Evolutionary conservation across 2,113 vertebrate species (phyloP), one percentile per base, ranked within the genome.

Genomic region (Syngnathus floridae): DNA sequence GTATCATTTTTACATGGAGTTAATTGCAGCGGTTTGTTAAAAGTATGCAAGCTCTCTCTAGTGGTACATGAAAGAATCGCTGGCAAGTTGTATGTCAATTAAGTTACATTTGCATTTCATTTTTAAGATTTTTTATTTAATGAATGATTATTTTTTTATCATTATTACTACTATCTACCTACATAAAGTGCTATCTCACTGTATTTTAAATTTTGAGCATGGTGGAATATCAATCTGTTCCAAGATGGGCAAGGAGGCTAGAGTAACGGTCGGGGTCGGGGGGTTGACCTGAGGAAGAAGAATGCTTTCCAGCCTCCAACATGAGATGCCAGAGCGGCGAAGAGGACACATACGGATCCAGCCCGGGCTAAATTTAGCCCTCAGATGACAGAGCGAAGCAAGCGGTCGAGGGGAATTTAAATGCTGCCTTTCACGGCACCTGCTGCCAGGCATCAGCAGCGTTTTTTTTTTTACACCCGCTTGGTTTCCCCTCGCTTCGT

Each of bases 361-460:
- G 64, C 66, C 68, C 4, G 0, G 36, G 62, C 71, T 87, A 87
- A 83, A 85, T 84, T 83, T 87, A 88, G 74, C 70, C 75, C 41
- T 67, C 64, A 21, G 69, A 74, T 80, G 83, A 80, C 71, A 76
- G 74, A 76, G 64, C 49, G 68, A 67, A 75, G 69, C 66, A 62
- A 77, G 75, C 48, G 64, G 62, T 70, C 13, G 66, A 65, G 70
- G 69, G 63, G 71, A 82, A 83, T 86, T 85, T 82, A 85, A 84
- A 87, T 66, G 71, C 63, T 70, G 85, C 80, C 66, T 67, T 79
- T 13, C 22, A 63, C 72, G 84, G 74, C 90, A 91, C 88, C 90
- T 91, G 90, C 83, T 87, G 69, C 68, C 74, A 83, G 56, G 70
- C 65, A 38, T 90, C 90, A 83, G 81, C 59, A 61, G 12, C n/a